Conservation (phyloP, 2,797 vertebrate species). For the Threskiornis aethiopicus region DNA sequence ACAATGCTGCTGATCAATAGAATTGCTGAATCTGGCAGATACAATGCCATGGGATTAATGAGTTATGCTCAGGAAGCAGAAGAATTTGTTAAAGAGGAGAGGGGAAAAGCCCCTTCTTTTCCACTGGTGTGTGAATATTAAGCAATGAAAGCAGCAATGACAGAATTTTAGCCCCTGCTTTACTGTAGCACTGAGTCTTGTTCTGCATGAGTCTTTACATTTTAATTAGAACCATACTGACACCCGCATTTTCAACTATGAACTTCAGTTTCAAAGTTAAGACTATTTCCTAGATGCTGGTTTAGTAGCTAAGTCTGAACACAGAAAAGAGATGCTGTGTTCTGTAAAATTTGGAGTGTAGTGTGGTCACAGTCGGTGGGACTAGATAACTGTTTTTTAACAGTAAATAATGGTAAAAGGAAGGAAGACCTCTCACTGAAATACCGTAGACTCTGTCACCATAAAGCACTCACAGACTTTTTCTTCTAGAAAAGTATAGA, state of each 20-base stretch:
- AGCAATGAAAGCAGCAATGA: conserved; percentile 42
- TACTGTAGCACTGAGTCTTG: conserved; percentile 23
- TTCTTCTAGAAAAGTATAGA: background rate
- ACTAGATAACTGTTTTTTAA: background rate
- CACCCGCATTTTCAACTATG: conserved; percentile 39
- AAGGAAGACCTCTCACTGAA: background rate
- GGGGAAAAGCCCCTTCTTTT: conserved; percentile 25
- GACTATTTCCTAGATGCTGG: background rate
- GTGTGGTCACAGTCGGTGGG: background rate
- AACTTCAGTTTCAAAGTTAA: conserved; percentile 28
- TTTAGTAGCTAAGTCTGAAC: background rate
- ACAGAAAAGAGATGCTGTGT: background rate
- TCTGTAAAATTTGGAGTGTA: background rate
- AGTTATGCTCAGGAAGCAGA: conserved; percentile 65
- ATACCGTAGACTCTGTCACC: background rate
- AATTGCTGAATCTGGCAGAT: conserved; percentile 69
- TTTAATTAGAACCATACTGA: conserved; percentile 65
- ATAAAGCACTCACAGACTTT: background rate
- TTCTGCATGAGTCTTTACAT: conserved; percentile 33
- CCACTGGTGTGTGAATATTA: conserved; percentile 31
- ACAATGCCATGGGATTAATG: conserved; percentile 71
- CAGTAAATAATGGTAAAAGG: background rate
- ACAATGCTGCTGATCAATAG: conserved; percentile 74
- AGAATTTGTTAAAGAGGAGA: conserved; percentile 45
- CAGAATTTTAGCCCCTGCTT: conserved; percentile 48